A percentile compares a stretch with the other conserved stretches of the same genome.
Evolutionary conservation across 2,113 vertebrate species (phyloP).

Genomic region (Nansenia antarctica): DNA sequence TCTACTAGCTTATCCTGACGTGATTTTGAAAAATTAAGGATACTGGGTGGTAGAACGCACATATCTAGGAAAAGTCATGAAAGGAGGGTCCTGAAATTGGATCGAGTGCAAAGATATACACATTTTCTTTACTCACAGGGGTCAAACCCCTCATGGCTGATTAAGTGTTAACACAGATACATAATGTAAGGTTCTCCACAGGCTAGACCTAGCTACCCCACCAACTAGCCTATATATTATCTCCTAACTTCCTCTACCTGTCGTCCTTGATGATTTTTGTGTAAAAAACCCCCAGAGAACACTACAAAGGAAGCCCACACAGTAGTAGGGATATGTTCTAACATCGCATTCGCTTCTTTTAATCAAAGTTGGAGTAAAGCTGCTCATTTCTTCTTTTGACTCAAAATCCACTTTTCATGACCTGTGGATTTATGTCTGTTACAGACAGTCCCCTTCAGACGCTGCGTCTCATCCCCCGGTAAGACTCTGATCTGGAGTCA

Average conservation of each 20-base stretch:
- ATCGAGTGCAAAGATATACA: too few species aligned
- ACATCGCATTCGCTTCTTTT: background rate
- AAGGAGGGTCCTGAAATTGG: too few species aligned
- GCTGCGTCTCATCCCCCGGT: background rate
- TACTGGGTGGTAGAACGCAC: too few species aligned
- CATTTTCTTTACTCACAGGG: too few species aligned
- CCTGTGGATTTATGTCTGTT: background rate
- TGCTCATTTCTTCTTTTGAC: background rate
- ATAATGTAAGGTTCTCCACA: background rate
- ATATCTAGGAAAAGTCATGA: too few species aligned
- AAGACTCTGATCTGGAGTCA: background rate
- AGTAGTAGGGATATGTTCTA: background rate
- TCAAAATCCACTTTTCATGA: slow-evolving; percentile 4
- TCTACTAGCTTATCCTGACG: too few species aligned
- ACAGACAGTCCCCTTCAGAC: background rate
- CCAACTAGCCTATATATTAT: background rate
- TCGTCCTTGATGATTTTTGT: background rate
- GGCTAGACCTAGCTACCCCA: background rate
- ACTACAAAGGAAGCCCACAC: background rate
- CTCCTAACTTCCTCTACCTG: background rate
- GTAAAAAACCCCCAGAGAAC: background rate
- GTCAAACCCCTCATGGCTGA: too few species aligned
- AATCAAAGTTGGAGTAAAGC: slow-evolving; percentile 1
- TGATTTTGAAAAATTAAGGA: too few species aligned
- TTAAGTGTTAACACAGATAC: too few species aligned